These are phyloP conservation scores for Axis porcinus DNA, from an alignment of 2,113 vertebrate genomes.

Conservation along the genomic window DNA sequence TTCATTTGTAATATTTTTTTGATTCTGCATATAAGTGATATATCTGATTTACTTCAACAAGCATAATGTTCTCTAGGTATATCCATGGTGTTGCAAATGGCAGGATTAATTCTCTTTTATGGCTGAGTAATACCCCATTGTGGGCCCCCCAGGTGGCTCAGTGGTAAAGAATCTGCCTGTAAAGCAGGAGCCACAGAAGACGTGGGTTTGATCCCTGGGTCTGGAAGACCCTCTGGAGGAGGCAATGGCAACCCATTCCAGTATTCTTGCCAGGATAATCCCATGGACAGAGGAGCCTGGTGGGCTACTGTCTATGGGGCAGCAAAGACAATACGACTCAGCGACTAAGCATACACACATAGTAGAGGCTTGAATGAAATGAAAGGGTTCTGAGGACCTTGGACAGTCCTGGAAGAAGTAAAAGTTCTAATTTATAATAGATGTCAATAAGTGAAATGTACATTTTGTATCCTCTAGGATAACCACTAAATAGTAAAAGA, in stretches of 20 bases:
- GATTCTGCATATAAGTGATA: neutral
- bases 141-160: neutral
- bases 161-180: neutral
- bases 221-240: neutral
- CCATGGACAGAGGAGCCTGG: neutral
- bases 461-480: neutral
- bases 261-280: neutral
- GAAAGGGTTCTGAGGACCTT: neutral
- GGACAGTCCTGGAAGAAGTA: neutral
- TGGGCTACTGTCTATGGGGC: neutral
- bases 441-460: neutral
- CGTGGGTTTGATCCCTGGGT: neutral
- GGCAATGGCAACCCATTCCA: neutral
- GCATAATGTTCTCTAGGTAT: neutral
- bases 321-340: fast-evolving
- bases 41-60: neutral
- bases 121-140: neutral
- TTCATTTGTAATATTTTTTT: neutral
- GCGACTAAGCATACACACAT: neutral
- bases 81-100: neutral
- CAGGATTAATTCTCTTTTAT: neutral
- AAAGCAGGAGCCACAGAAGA: neutral
- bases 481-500: neutral
- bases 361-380: neutral
- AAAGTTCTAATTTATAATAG: neutral